Evolutionary conservation across 1,140 invertebrate genomes (phyloP).

Genomic region (Drosophila biarmipes): DNA sequence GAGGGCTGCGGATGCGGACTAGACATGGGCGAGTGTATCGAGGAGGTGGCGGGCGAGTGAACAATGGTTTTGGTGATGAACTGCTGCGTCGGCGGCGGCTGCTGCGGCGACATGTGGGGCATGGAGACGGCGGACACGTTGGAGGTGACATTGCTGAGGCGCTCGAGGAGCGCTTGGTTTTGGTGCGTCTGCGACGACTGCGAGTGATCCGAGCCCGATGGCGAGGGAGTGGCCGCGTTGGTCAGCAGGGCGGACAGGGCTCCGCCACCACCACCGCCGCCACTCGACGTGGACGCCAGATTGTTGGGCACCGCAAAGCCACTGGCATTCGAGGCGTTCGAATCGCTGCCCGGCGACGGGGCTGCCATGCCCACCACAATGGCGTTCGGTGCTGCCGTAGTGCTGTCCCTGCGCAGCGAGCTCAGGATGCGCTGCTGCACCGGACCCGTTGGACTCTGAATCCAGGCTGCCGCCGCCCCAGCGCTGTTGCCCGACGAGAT

Average conservation of each 20-base stretch:
- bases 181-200: constrained; percentile 77
- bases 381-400: constrained; percentile 73
- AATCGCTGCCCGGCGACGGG: constrained; percentile 83
- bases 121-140: constrained; percentile 69
- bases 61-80: constrained; percentile 78
- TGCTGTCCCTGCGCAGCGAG: constrained; percentile 73
- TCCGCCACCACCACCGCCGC: constrained; percentile 39
- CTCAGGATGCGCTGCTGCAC: constrained; percentile 74
- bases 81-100: constrained; percentile 55
- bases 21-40: constrained; percentile 86
- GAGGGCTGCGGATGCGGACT: constrained; percentile 88
- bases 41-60: constrained; percentile 81
- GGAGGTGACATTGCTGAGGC: constrained; percentile 73
- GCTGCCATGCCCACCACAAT: constrained; percentile 80
- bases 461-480: constrained; percentile 60
- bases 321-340: constrained; percentile 82
- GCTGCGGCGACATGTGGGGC: constrained; percentile 81
- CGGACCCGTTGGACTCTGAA: constrained; percentile 72
- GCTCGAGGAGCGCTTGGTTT: constrained; percentile 77
- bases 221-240: constrained; percentile 74
- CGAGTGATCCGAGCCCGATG: constrained; percentile 79
- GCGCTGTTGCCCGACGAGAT: constrained; percentile 55
- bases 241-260: constrained; percentile 63
- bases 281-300: constrained; percentile 49
- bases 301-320: constrained; percentile 80